These are phyloP conservation scores for Pedetes capensis DNA, from an alignment of 2,113 vertebrate genomes.

Conservation along the genomic window DNA sequence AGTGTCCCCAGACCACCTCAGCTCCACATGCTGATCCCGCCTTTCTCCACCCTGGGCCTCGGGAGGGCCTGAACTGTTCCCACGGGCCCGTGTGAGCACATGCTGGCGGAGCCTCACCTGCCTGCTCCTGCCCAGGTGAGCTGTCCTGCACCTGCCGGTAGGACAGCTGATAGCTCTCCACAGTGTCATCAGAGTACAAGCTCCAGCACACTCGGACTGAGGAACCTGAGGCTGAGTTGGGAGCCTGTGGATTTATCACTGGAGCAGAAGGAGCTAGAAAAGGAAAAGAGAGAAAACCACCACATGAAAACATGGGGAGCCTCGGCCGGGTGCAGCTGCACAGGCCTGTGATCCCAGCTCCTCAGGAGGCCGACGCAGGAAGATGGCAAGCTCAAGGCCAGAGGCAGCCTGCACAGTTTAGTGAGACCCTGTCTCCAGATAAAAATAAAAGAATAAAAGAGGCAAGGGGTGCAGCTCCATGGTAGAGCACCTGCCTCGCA, in stretches of 20 bases:
- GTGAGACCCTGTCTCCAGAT: too few species aligned
- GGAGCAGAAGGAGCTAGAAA: slow-evolving; percentile 93
- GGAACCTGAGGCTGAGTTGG: slow-evolving; percentile 90
- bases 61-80: fast-evolving
- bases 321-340: too few species aligned
- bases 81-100: fast-evolving
- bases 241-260: slow-evolving; percentile 92
- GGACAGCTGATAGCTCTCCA: slow-evolving; percentile 92
- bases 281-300: neutral
- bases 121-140: slow-evolving; percentile 67
- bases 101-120: slow-evolving; percentile 81
- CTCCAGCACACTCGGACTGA: slow-evolving; percentile 94
- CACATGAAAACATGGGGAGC: neutral
- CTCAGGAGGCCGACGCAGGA: too few species aligned
- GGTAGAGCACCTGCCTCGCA: too few species aligned
- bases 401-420: too few species aligned
- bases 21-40: neutral
- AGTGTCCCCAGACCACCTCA: neutral
- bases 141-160: slow-evolving; percentile 87
- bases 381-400: too few species aligned
- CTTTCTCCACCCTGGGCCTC: neutral
- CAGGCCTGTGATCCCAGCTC: too few species aligned
- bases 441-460: too few species aligned
- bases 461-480: too few species aligned
- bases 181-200: slow-evolving; percentile 93